These are phyloP conservation scores for Coptodon bakossiorum DNA, from an alignment of 2,113 vertebrate genomes.

Conservation along the genomic window DNA sequence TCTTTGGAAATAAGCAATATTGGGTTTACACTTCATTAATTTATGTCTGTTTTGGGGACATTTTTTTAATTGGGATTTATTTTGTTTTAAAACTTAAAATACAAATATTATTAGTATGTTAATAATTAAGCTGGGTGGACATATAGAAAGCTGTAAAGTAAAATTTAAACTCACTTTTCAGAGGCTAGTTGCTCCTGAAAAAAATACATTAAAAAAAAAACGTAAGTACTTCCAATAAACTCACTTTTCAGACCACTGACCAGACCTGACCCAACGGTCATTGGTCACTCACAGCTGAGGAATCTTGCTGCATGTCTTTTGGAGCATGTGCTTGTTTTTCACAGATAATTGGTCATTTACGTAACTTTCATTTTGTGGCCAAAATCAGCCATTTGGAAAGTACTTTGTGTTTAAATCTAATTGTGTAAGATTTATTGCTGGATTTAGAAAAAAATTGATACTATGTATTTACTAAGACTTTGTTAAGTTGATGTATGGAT, in stretches of 20 bases:
- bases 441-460: background rate
- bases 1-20: background rate
- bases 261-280: background rate
- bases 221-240: background rate
- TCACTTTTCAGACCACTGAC: background rate
- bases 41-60: background rate
- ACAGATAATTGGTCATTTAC: background rate
- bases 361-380: background rate
- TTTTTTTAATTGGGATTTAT: background rate
- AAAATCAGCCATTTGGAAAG: background rate
- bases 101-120: background rate
- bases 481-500: background rate
- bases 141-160: background rate
- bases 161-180: background rate
- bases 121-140: background rate
- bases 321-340: background rate
- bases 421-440: background rate
- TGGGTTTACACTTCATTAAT: background rate
- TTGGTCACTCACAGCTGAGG: background rate
- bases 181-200: background rate
- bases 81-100: background rate
- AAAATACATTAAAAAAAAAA: background rate
- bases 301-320: background rate
- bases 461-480: background rate
- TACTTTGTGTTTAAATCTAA: background rate